Evolutionary conservation across 2,888 invertebrate species (phyloP).

Genomic region (Eretmocerus hayati): DNA sequence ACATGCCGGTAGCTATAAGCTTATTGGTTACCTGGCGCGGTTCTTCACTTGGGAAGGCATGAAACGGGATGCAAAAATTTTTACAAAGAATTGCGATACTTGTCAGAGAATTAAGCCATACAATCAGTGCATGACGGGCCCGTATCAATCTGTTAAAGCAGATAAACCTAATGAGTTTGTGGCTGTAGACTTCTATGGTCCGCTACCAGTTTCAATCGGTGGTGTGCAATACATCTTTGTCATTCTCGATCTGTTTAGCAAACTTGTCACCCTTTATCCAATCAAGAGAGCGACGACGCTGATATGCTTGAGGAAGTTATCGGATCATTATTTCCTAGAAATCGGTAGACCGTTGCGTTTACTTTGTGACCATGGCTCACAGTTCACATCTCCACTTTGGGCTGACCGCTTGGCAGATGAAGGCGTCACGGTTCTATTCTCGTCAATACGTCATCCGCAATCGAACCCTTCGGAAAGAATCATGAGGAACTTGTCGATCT

Average conservation of each 20-base stretch:
- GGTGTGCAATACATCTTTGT: constrained; percentile 5
- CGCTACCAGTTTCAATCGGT: not conserved
- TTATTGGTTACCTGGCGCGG: not conserved
- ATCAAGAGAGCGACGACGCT: not conserved
- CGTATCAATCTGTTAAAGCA: not conserved
- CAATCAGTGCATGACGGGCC: constrained; percentile 1
- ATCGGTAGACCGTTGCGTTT: no score
- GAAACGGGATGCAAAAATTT: not conserved
- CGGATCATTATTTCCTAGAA: not conserved
- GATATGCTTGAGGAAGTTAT: not conserved
- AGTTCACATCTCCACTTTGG: no score
- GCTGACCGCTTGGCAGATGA: no score
- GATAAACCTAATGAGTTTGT: not conserved
- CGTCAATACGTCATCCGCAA: no score
- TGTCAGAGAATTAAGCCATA: not conserved
- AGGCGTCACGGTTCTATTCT: no score
- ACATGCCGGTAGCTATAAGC: constrained; percentile 4
- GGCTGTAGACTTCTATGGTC: constrained; percentile 6
- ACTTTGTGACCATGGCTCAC: no score
- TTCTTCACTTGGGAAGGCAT: constrained; percentile 3
- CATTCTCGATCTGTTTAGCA: not conserved
- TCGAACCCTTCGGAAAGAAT: no score
- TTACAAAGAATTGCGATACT: not conserved
- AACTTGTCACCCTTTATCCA: not conserved
- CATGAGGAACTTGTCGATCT: no score